These are phyloP conservation scores for Atta colombica DNA, from an alignment of 1,140 invertebrate species.

Conservation along the genomic window DNA sequence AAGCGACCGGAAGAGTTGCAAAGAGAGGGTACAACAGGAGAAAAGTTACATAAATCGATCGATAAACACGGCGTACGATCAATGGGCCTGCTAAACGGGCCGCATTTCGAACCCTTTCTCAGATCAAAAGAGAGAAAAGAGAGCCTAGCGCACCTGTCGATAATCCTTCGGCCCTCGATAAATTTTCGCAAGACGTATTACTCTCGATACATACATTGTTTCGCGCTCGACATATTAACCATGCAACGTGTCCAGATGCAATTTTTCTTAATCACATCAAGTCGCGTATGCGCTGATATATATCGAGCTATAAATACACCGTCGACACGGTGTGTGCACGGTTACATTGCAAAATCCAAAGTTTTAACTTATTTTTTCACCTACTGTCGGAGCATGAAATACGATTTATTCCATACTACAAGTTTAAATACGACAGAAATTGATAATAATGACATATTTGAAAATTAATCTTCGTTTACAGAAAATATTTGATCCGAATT, in stretches of 20 bases:
- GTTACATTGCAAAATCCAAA: background rate
- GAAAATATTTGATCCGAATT: background rate
- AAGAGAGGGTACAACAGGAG: constrained; percentile 16
- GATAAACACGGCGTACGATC: constrained; percentile 59
- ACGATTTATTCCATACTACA: background rate
- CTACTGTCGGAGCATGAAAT: background rate
- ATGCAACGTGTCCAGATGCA: constrained; percentile 40
- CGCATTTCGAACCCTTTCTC: constrained; percentile 55
- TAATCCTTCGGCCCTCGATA: constrained; percentile 59
- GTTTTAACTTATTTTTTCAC: background rate
- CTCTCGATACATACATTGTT: constrained; percentile 53
- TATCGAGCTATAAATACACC: constrained; percentile 40
- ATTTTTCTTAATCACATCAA: constrained; percentile 60
- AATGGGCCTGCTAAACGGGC: constrained; percentile 53
- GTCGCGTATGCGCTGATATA: constrained; percentile 13
- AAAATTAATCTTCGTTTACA: background rate
- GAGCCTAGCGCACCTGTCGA: constrained; percentile 60
- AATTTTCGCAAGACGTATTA: constrained; percentile 65
- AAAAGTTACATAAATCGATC: constrained; percentile 63
- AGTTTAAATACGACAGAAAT: background rate
- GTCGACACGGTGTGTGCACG: background rate
- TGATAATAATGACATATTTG: constrained; percentile 5
- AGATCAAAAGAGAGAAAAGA: constrained; percentile 46
- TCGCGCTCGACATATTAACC: constrained; percentile 56
- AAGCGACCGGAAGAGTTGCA: constrained; percentile 28